These are phyloP conservation scores for Lepus americanus DNA, from an alignment of 2,113 vertebrate genomes.

Conservation along the genomic window DNA sequence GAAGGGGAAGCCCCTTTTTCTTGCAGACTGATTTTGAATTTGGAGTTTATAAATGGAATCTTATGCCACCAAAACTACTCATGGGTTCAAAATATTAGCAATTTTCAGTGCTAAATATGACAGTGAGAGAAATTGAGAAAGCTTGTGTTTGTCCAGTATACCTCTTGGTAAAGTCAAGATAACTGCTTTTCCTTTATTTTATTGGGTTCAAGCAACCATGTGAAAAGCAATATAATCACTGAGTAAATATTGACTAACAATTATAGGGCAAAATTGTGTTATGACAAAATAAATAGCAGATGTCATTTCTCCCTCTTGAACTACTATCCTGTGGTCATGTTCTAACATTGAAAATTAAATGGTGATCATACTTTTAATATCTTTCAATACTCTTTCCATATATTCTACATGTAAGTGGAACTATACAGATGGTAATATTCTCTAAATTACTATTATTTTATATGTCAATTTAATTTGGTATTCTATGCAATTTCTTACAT, in stretches of 20 bases:
- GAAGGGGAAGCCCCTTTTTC: neutral
- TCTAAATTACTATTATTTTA: constrained; percentile 71
- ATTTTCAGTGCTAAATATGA: constrained; percentile 45
- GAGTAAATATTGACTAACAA: constrained; percentile 81
- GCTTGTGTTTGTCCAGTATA: constrained; percentile 56
- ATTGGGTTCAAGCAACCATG: constrained; percentile 46
- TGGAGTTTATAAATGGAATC: constrained; percentile 36
- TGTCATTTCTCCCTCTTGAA: constrained; percentile 76
- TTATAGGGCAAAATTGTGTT: constrained; percentile 73
- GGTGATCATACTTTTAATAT: constrained; percentile 73
- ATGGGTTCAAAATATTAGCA: constrained; percentile 52
- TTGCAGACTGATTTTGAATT: constrained; percentile 40
- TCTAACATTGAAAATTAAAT: constrained; percentile 77
- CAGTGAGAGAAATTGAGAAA: constrained; percentile 31
- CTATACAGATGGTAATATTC: constrained; percentile 45
- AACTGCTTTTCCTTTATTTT: constrained; percentile 41
- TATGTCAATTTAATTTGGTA: constrained; percentile 56
- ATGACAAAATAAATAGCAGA: constrained; percentile 69
- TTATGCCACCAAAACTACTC: neutral
- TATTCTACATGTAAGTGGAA: constrained; percentile 32
- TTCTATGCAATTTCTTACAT: constrained; percentile 29
- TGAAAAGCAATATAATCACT: constrained; percentile 77
- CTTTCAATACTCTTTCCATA: constrained; percentile 37
- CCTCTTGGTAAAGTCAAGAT: constrained; percentile 42
- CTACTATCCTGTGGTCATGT: constrained; percentile 76